Percentiles rank a stretch among this genome's conserved stretches.
Conservation (phyloP, 1,140 invertebrate species). For the Tetraneura akinire region DNA sequence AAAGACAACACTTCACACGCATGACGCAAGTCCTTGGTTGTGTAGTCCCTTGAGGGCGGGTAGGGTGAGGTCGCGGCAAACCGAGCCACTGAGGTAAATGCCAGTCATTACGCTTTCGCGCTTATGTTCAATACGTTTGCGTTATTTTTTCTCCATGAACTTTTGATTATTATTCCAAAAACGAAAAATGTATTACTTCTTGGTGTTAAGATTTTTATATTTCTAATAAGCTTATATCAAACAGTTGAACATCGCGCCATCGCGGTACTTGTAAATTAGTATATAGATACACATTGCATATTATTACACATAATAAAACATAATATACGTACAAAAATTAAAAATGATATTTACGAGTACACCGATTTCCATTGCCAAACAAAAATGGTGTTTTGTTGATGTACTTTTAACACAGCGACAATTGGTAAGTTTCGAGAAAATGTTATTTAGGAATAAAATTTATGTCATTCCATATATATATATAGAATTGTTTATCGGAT, state of each 20-base stretch:
- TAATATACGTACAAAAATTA: not conserved
- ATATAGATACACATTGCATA: no score
- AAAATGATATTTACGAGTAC: not conserved
- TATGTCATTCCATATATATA: no score
- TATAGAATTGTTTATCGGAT: no score
- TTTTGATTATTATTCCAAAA: not conserved
- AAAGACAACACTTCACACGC: conserved; percentile 45
- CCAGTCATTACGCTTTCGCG: conserved; percentile 43
- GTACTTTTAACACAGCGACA: not conserved
- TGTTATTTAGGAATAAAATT: no score
- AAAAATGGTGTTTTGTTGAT: conserved; percentile 3
- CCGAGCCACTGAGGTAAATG: not conserved
- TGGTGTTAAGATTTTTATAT: not conserved
- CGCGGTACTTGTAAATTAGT: not conserved
- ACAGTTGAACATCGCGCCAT: not conserved
- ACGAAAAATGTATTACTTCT: not conserved
- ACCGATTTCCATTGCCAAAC: not conserved
- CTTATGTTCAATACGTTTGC: not conserved
- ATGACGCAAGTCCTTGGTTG: conserved; percentile 49
- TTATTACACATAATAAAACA: no score
- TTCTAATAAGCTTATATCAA: not conserved
- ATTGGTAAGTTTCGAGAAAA: not conserved
- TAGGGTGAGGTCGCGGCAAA: not conserved
- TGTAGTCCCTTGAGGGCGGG: conserved; percentile 2
- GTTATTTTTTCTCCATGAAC: not conserved